A percentile compares a stretch with the other conserved stretches of the same genome.
phyloP scores from a whole-genome alignment of 2,888 invertebrate species.

The Corythucha ciliata region DNA sequence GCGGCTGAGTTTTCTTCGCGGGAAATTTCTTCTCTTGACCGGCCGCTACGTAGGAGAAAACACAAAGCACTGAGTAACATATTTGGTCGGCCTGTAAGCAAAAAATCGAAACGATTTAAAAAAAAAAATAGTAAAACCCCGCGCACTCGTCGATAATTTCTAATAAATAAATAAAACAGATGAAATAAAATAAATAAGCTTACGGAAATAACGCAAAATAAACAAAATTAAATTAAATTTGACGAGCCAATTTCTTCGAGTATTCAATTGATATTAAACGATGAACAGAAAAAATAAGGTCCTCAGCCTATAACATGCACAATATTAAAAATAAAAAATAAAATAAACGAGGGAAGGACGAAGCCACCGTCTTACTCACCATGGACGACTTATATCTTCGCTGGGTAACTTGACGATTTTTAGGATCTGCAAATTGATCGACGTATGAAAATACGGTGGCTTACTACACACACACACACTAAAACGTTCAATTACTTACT shows the following conservation, averaged over 20 bases:
- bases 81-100: conserved; percentile 87
- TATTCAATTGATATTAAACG: conserved; percentile 62
- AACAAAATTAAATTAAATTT: conserved; percentile 19
- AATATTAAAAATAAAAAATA: conserved; percentile 27
- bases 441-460: neutral
- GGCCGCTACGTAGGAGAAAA: conserved; percentile 97
- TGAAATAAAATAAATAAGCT: conserved; percentile 25
- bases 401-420: conserved; percentile 91
- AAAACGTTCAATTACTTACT: conserved; percentile 63
- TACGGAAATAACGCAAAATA: conserved; percentile 25
- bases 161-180: conserved; percentile 22
- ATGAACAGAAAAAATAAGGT: conserved; percentile 65
- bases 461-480: neutral
- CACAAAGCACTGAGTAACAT: conserved; percentile 97
- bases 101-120: conserved; percentile 9
- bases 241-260: conserved; percentile 26
- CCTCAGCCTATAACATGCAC: conserved; percentile 55
- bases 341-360: conserved; percentile 19
- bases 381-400: conserved; percentile 95
- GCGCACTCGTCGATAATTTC: neutral
- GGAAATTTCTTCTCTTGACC: conserved; percentile 57
- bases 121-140: conserved; percentile 10
- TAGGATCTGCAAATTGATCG: conserved; percentile 72
- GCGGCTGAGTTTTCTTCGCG: conserved; percentile 15
- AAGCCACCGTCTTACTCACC: conserved; percentile 66